Evolutionary conservation across 2,113 vertebrate genomes (phyloP).

Genomic region (Geococcyx californianus): DNA sequence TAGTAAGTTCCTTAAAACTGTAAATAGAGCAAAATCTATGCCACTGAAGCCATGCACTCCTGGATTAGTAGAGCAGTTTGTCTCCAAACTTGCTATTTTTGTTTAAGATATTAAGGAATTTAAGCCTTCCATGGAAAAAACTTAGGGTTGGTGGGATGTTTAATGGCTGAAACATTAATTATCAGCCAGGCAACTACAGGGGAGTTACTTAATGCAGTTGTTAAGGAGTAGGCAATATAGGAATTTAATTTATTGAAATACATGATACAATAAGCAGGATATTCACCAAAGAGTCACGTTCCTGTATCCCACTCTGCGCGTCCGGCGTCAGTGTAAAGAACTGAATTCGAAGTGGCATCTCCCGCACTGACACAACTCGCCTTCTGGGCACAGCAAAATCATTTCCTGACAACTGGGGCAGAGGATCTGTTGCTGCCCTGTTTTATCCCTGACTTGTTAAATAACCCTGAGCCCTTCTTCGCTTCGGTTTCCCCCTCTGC

Average conservation of each 20-base stretch:
- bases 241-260: not conserved
- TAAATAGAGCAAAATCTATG: not conserved
- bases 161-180: not conserved
- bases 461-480: not conserved
- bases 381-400: not conserved
- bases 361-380: not conserved
- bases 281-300: slow-evolving; percentile 23
- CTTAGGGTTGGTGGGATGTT: not conserved
- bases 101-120: slow-evolving; percentile 3
- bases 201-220: not conserved
- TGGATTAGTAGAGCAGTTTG: not conserved
- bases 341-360: not conserved
- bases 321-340: not conserved
- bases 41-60: not conserved
- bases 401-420: not conserved
- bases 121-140: not conserved
- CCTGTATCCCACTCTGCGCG: not conserved
- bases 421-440: not conserved
- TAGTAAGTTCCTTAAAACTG: not conserved
- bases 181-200: not conserved
- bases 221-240: not conserved
- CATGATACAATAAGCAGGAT: not conserved
- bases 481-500: not conserved
- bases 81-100: not conserved
- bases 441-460: not conserved